Evolutionary conservation across 2,888 invertebrate species (phyloP).

Genomic region (Slavum lentiscoides): DNA sequence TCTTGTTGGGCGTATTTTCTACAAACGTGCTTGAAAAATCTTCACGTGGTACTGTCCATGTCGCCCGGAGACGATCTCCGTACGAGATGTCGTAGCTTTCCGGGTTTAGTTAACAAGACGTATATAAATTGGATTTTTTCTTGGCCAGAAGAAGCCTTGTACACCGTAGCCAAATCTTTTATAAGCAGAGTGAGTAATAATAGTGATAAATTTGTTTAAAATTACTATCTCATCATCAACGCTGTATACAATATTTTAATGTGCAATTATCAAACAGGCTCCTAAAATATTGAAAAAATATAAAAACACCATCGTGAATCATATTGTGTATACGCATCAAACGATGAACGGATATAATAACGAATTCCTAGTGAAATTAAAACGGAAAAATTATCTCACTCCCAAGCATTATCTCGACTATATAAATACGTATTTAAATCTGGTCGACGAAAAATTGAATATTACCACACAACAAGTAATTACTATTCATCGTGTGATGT

Average conservation of each 20-base stretch:
- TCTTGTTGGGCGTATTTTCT: slow-evolving; percentile 80
- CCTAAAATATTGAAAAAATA: slow-evolving; percentile 70
- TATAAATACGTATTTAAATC: slow-evolving; percentile 75
- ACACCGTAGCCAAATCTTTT: slow-evolving; percentile 84
- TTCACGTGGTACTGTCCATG: slow-evolving; percentile 90
- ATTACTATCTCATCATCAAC: no score
- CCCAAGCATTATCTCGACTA: slow-evolving; percentile 91
- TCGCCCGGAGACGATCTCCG: slow-evolving; percentile 82
- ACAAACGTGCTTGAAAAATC: slow-evolving; percentile 75
- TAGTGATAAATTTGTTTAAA: no score
- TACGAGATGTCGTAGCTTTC: slow-evolving; percentile 85
- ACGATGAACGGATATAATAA: slow-evolving; percentile 72
- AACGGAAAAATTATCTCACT: slow-evolving; percentile 84
- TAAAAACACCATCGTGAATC: slow-evolving; percentile 74
- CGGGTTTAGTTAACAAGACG: slow-evolving; percentile 88
- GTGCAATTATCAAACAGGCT: slow-evolving; percentile 61
- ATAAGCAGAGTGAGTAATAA: slow-evolving; percentile 67
- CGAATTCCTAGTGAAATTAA: slow-evolving; percentile 73
- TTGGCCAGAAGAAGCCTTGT: slow-evolving; percentile 87
- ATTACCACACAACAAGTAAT: slow-evolving; percentile 34
- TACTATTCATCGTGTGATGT: background rate
- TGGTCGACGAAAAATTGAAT: slow-evolving; percentile 72
- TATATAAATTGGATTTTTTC: slow-evolving; percentile 91
- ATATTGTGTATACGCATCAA: slow-evolving; percentile 84
- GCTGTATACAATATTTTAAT: no score